These are phyloP conservation scores for Pachyseris speciosa DNA, from an alignment of 64 coral and sea anemone species.

Conservation along the genomic window DNA sequence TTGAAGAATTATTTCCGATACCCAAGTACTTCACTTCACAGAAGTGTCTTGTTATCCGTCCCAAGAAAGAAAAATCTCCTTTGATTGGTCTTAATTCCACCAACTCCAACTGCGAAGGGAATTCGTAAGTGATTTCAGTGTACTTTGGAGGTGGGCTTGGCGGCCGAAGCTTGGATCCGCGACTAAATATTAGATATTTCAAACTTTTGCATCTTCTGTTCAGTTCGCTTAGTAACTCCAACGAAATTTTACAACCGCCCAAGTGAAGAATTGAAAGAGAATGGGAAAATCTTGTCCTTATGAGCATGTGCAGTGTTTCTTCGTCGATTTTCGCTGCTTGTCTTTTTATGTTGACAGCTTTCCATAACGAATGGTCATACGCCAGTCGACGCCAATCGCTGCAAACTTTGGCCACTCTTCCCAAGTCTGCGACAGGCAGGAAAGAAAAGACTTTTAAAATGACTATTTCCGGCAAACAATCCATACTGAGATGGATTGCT, in stretches of 20 bases:
- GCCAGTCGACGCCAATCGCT: constrained; percentile 89
- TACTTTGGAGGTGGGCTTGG: constrained; percentile 60
- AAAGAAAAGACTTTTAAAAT: constrained; percentile 96
- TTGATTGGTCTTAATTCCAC: constrained; percentile 93
- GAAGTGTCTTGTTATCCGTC: constrained; percentile 92
- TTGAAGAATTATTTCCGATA: constrained; percentile 90
- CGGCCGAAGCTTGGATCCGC: constrained; percentile 87
- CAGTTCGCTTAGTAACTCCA: constrained; percentile 81
- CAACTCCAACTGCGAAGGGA: constrained; percentile 92
- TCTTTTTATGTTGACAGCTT: constrained; percentile 80
- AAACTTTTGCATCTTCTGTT: constrained; percentile 89
- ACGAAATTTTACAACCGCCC: constrained; percentile 83
- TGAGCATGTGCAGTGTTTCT: constrained; percentile 85
- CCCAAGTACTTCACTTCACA: constrained; percentile 93
- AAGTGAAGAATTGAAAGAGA: constrained; percentile 83
- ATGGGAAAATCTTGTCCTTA: constrained; percentile 90
- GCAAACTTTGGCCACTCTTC: constrained; percentile 85
- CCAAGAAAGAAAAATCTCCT: constrained; percentile 91
- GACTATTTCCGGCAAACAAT: constrained; percentile 90
- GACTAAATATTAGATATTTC: constrained; percentile 90
- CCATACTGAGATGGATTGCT: constrained; percentile 55
- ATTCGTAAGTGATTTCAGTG: constrained; percentile 76
- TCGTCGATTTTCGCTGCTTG: constrained; percentile 85
- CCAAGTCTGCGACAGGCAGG: constrained; percentile 76
- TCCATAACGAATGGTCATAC: constrained; percentile 95